These are phyloP conservation scores for Rhyacichthys aspro DNA, from an alignment of 2,797 vertebrate genomes.

Conservation along the genomic window DNA sequence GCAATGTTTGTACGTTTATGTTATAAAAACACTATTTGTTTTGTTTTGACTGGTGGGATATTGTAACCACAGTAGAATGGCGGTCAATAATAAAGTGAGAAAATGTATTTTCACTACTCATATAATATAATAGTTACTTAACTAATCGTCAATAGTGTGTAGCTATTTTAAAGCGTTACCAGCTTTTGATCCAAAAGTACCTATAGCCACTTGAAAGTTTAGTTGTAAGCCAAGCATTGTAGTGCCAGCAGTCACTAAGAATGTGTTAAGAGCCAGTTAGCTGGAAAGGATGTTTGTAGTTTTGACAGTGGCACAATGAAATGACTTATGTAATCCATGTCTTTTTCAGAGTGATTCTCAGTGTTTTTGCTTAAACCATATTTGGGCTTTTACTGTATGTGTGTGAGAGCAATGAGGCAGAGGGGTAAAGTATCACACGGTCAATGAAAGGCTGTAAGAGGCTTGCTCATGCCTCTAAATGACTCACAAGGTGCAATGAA, in stretches of 20 bases:
- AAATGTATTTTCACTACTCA: too few relatives aligned
- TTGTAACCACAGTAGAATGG: too few relatives aligned
- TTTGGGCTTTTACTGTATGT: conserved; percentile 8
- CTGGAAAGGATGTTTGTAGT: conserved; percentile 1
- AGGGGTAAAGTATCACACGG: conserved; percentile 27
- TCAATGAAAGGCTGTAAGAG: conserved; percentile 51
- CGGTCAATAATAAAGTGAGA: too few relatives aligned
- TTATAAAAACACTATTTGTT: too few relatives aligned
- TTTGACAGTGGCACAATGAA: conserved; percentile 15
- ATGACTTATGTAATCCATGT: conserved; percentile 15
- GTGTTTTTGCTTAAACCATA: conserved; percentile 10
- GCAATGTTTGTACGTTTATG: too few relatives aligned
- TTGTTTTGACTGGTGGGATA: too few relatives aligned
- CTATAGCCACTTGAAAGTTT: neutral
- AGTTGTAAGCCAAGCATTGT: too few relatives aligned
- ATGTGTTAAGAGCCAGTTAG: neutral
- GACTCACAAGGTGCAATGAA: conserved; percentile 57
- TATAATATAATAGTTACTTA: too few relatives aligned
- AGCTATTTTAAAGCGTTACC: too few relatives aligned
- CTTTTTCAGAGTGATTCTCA: conserved; percentile 9
- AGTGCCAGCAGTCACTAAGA: neutral
- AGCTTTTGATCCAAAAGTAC: neutral
- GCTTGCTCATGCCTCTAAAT: conserved; percentile 49
- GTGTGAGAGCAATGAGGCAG: neutral
- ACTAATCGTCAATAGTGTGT: too few relatives aligned